Evolutionary conservation across 2,888 invertebrate species (phyloP), one percentile per base, ranked within the genome.

Genomic region (Augiades crinisus): DNA sequence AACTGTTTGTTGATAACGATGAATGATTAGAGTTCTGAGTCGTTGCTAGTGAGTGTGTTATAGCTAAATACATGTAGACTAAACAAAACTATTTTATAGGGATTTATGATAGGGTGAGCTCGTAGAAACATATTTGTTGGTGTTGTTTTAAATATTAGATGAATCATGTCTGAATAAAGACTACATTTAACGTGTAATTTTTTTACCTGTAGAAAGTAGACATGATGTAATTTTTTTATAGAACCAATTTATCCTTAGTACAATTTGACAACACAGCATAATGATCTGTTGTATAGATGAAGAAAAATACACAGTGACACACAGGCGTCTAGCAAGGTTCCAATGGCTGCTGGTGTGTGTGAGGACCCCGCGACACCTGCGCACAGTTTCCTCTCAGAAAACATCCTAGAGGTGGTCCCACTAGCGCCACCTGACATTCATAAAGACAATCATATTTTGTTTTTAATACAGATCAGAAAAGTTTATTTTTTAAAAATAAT

Each of bases 291-390:
- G n/a, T 30, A 24, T 44, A 51, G 50, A 50, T 50, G 50, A 16
- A 4, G 37, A 24, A 36, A 30, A 36, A 27, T 33, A 33, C 34
- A 36, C 17, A 14, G 14, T 14, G 13, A 16, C 40, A 10, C 47
- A 47, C 31, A 40, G 14, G 31, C 49, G 49, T 10, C 10, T 44
- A 17, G 50, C 50, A 13, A 10, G 50, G 36, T 50, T 50, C 36
- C 50, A 50, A 21, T 50, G 50, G 50, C 37, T 50, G 50, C 30
- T 50, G 27, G 50, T 43, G 21, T 50, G 50, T 43, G 50, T 50
- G 36, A 17, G 50, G 3, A 41, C 34, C 16, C 49, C 50, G 43
- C 50, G 50, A n/a, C 50, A 37, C 27, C 43, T 44, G 50, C 50
- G 50, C 50, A 27, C 50, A 3, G 43, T 49, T 8, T 33, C 49